phyloP scores from a whole-genome alignment of 1,140 invertebrate species.

The Atta colombica region DNA sequence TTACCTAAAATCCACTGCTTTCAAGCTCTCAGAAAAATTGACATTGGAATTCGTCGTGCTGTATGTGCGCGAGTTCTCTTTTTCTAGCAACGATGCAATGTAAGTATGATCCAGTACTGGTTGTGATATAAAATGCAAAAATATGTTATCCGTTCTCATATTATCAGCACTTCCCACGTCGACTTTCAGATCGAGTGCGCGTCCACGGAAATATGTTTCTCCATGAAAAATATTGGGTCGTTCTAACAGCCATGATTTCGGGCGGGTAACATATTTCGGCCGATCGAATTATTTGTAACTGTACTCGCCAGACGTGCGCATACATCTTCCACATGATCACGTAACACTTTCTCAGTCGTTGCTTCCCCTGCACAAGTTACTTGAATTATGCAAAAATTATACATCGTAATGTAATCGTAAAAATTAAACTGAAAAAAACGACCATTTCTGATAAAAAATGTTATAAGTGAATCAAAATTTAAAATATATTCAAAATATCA shows the following conservation, averaged over 20 bases:
- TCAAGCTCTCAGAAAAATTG: constrained; percentile 65
- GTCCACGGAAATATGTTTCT: constrained; percentile 42
- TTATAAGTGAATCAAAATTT: background rate
- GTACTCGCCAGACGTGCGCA: constrained; percentile 24
- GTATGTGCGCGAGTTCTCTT: constrained; percentile 7
- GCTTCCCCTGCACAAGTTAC: constrained; percentile 1
- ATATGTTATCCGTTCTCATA: constrained; percentile 73
- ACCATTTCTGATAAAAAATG: background rate
- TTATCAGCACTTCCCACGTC: constrained; percentile 66
- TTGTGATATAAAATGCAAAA: constrained; percentile 70
- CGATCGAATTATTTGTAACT: constrained; percentile 64
- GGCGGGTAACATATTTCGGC: constrained; percentile 31
- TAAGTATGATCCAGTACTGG: constrained; percentile 58
- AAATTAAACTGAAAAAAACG: background rate
- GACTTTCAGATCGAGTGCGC: constrained; percentile 65
- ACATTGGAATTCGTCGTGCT: constrained; percentile 40
- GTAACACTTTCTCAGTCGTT: constrained; percentile 53
- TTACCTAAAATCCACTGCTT: constrained; percentile 57
- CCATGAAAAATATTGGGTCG: constrained; percentile 42
- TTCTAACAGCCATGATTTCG: constrained; percentile 16
- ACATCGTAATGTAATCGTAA: background rate
- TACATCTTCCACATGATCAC: constrained; percentile 37
- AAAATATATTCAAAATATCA: constrained; percentile 3
- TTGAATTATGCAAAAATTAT: background rate
- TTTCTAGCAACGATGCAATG: constrained; percentile 47